A percentile compares a stretch with the other conserved stretches of the same genome.
These are phyloP conservation scores for Apodemus sylvaticus DNA, from an alignment of 2,113 vertebrate genomes.

Conservation along the genomic window DNA sequence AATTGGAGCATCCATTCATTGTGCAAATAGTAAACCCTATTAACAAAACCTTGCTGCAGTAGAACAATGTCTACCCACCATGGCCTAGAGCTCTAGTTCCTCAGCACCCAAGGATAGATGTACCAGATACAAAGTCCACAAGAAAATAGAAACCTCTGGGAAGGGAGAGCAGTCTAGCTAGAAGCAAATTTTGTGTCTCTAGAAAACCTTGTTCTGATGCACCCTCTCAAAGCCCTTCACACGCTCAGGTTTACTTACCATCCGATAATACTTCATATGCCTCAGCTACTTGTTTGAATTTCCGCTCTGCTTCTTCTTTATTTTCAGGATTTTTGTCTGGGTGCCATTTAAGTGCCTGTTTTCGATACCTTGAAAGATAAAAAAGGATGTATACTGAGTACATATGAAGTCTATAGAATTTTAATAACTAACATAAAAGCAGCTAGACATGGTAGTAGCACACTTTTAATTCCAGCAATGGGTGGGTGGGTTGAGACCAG, in stretches of 20 bases:
- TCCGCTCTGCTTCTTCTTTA: constrained; percentile 95
- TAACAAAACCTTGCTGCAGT: too few species aligned
- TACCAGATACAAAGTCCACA: background rate
- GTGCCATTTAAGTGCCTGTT: constrained; percentile 97
- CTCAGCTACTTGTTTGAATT: constrained; percentile 97
- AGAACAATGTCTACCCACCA: background rate
- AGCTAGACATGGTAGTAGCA: background rate
- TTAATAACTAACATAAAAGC: background rate
- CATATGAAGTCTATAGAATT: background rate
- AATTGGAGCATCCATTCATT: background rate
- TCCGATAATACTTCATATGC: constrained; percentile 98
- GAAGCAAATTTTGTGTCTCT: background rate
- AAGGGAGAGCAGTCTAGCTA: background rate
- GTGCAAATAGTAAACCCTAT: background rate
- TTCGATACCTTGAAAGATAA: constrained; percentile 91
- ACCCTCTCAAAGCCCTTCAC: background rate
- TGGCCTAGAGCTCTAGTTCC: background rate
- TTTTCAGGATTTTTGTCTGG: constrained; percentile 99
- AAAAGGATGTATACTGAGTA: background rate
- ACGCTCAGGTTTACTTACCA: constrained; percentile 83
- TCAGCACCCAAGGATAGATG: fast-evolving
- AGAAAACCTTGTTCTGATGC: background rate
- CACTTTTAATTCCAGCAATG: background rate
- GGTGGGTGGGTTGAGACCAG: background rate
- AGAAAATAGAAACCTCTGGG: background rate